A percentile compares a stretch with the other conserved stretches of the same genome.
Conservation (phyloP, 2,113 vertebrate species). For the Cardinalis cardinalis region DNA sequence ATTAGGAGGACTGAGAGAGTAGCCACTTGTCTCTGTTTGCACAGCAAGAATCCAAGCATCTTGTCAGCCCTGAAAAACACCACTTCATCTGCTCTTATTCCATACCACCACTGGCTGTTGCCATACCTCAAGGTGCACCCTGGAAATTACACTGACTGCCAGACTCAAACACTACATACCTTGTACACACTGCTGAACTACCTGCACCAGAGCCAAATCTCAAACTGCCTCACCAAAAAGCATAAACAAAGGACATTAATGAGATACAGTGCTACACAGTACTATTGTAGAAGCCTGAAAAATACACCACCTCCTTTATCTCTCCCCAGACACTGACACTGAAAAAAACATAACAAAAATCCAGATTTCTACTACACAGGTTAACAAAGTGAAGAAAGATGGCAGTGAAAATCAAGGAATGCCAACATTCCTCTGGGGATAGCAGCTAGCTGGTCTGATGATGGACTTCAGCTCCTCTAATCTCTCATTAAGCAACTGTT, state of each 20-base stretch:
- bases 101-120: neutral
- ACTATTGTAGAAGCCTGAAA: neutral
- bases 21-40: neutral
- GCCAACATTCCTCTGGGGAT: neutral
- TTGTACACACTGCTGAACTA: neutral
- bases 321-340: neutral
- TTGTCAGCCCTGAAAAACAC: neutral
- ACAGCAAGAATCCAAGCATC: neutral
- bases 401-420: neutral
- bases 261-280: neutral
- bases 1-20: neutral
- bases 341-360: neutral
- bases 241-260: neutral
- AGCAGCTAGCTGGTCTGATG: neutral
- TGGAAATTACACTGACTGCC: neutral
- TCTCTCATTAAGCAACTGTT: neutral
- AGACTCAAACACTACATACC: neutral
- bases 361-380: neutral
- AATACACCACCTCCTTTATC: neutral
- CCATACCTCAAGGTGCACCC: neutral
- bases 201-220: neutral
- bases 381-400: neutral
- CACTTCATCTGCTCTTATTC: neutral
- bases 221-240: neutral
- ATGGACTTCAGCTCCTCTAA: neutral